Conservation (phyloP, 2,888 invertebrate species). For the Pasiphila rectangulata region DNA sequence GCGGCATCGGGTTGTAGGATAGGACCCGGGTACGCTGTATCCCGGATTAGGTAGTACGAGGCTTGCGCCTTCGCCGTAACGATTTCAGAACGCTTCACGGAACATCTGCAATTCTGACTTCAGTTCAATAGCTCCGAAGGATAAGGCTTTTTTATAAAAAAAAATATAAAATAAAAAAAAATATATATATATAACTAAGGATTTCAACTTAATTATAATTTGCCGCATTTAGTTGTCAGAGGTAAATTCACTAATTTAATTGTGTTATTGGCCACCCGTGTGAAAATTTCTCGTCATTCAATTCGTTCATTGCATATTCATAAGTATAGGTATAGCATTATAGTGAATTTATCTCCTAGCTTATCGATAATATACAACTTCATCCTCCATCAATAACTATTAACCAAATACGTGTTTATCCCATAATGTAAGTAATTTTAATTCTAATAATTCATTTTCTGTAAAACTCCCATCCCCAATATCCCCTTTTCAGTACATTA, state of each 20-base stretch:
- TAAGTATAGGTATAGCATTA: no score
- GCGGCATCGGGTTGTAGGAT: constrained; percentile 11
- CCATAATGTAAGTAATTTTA: constrained; percentile 25
- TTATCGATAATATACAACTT: constrained; percentile 22
- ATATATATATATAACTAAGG: constrained; percentile 15
- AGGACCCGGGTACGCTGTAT: background rate
- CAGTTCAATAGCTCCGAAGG: constrained; percentile 22
- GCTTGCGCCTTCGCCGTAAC: background rate
- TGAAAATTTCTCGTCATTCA: no score
- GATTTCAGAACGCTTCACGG: constrained; percentile 7
- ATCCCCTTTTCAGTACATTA: no score
- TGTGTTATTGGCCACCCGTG: no score
- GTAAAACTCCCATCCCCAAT: constrained; percentile 23
- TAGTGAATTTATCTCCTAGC: constrained; percentile 25
- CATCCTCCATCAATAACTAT: constrained; percentile 20
- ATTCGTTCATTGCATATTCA: no score
- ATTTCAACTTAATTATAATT: constrained; percentile 11
- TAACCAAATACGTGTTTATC: constrained; percentile 19
- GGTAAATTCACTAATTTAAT: constrained; percentile 18
- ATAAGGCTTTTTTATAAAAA: constrained; percentile 28
- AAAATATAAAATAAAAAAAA: constrained; percentile 24
- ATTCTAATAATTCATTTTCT: constrained; percentile 50
- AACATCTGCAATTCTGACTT: constrained; percentile 19
- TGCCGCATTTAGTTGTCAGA: constrained; percentile 11
- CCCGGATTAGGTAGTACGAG: constrained; percentile 2